phyloP scores from a whole-genome alignment of 2,113 vertebrate species.

The Saccopteryx leptura region DNA sequence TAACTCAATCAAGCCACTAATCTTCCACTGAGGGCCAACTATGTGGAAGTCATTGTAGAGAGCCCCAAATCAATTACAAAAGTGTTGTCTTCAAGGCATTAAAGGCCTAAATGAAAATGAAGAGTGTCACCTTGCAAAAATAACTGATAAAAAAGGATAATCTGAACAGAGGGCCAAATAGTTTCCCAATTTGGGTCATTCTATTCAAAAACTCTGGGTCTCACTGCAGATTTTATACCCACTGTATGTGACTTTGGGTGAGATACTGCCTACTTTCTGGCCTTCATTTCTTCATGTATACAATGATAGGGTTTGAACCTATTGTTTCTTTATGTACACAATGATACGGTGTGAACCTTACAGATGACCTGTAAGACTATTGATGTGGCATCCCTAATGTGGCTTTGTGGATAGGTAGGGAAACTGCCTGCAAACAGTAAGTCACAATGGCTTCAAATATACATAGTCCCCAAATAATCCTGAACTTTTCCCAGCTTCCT shows the following conservation, averaged over 20 bases:
- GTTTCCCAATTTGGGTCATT: not conserved
- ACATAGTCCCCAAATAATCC: not conserved
- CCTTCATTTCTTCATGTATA: not conserved
- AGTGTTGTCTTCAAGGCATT: not conserved
- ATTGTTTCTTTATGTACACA: not conserved
- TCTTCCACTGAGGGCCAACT: not conserved
- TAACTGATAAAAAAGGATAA: not conserved
- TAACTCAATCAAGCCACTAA: not conserved
- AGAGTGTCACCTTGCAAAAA: not conserved
- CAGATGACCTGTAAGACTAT: not conserved
- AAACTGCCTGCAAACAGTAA: not conserved
- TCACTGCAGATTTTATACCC: not conserved
- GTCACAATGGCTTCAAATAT: not conserved
- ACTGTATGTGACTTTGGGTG: not conserved
- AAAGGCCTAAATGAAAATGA: constrained; percentile 23
- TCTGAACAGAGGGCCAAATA: not conserved
- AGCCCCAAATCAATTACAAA: constrained; percentile 27
- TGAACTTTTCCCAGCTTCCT: constrained; percentile 3
- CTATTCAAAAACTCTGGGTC: not conserved
- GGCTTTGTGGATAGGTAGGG: not conserved
- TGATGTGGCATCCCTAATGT: not conserved
- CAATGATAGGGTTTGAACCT: not conserved
- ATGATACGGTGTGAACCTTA: not conserved
- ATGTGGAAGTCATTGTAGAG: not conserved
- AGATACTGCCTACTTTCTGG: not conserved